Evolutionary conservation across 2,113 vertebrate genomes (phyloP).

Genomic region (Macrotus californicus): DNA sequence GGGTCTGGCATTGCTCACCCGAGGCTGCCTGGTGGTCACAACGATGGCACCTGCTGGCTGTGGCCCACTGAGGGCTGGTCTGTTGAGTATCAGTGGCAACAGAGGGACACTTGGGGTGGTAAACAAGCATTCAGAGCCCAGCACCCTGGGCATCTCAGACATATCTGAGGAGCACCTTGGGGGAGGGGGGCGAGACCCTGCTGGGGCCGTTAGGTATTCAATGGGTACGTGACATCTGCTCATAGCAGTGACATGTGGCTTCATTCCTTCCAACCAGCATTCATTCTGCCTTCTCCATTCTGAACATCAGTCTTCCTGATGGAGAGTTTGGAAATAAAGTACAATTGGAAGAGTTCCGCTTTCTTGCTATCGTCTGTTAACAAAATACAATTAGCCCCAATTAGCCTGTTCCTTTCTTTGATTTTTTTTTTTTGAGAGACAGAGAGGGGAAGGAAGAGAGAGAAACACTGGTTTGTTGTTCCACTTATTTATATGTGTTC

Average conservation of each 20-base stretch:
- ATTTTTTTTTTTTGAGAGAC: too few relatives aligned
- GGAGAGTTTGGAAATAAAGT: neutral
- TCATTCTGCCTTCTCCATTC: neutral
- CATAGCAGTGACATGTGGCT: rapidly evolving
- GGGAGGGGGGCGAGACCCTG: neutral
- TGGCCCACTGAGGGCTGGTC: neutral
- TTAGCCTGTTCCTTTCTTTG: neutral
- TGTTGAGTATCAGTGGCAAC: neutral
- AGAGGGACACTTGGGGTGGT: neutral
- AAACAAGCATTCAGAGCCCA: neutral
- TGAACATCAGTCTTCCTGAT: neutral
- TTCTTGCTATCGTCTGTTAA: neutral
- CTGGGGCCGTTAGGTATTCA: neutral
- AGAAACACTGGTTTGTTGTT: too few relatives aligned
- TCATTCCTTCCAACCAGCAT: neutral
- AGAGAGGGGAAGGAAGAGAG: too few relatives aligned
- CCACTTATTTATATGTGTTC: too few relatives aligned
- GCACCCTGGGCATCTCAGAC: neutral
- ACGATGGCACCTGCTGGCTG: rapidly evolving
- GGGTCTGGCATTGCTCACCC: neutral
- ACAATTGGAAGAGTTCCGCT: neutral
- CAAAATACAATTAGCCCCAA: neutral
- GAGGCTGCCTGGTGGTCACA: too few relatives aligned
- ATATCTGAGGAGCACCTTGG: neutral
- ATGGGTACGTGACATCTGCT: neutral